Evolutionary conservation across 1,140 invertebrate genomes (phyloP), one percentile per base, ranked within the genome.

Genomic region (Rhynchophorus ferrugineus): DNA sequence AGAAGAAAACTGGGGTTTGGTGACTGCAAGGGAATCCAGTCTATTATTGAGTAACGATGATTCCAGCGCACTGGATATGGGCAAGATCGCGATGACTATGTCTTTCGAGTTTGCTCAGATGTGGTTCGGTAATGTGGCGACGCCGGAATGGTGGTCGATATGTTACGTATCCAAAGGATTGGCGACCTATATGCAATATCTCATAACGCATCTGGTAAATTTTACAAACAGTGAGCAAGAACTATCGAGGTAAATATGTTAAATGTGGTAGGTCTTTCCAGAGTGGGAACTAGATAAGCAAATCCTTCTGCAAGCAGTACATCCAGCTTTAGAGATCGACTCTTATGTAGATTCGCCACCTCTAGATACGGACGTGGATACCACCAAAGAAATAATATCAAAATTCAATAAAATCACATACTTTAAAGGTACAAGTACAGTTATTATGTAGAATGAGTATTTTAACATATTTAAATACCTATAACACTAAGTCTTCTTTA

Each of bases 1-100:
- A 1, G 91, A 90, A 87, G 88, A 91, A 64, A 90, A 91, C 66
- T 90, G 87, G 86, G 87, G 87, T 1, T 67, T 95, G 0, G 81
- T 95, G 13, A 95, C 89, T 1, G 96, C 88, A 70, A 81, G 85
- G 88, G 81, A 85, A 62, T 72, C 72, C 2, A 71, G 73, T 33
- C 61, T 85, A 6, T 68, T 84, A 52, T 77, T 73, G 14, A 64
- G 81, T 18, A 61, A 69, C n/a, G 63, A 63, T 0, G 74, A 74
- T 8, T 59, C 72, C 0, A 75, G 71, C 0, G 73, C 69, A 2
- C 22, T 61, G 2, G 66, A 68, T 3, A 62, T 56, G 16, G 73
- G 80, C 57, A 69, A 69, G 36, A 71, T 76, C 14, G 69, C 66
- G 0, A 68, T 69, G 1, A 73, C 76, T 17, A 77, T 81, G 22